These are phyloP conservation scores for Microctenopoma stevenorrisi DNA, from an alignment of 2,797 vertebrate genomes.

Conservation along the genomic window DNA sequence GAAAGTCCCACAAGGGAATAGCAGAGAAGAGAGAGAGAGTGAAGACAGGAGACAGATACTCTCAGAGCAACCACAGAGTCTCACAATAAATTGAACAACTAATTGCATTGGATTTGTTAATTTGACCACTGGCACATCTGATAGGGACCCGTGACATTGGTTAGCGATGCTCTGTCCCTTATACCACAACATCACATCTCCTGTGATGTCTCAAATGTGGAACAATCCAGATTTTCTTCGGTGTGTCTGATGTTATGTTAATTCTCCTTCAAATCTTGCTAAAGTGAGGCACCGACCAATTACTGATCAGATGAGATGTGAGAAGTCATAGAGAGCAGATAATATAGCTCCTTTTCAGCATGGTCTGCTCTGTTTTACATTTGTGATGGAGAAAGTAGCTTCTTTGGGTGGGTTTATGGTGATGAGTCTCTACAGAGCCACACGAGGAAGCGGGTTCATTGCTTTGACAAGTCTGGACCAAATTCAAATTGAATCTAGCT, in stretches of 20 bases:
- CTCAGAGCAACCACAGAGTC: conserved; percentile 48
- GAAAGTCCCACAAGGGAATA: conserved; percentile 69
- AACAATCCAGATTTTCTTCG: conserved; percentile 60
- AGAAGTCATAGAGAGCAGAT: conserved; percentile 39
- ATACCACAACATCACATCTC: conserved; percentile 53
- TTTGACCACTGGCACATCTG: conserved; percentile 72
- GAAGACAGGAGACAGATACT: conserved; percentile 10
- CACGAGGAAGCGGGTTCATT: too few relatives aligned
- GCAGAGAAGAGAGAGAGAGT: conserved; percentile 11
- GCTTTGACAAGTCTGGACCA: not conserved
- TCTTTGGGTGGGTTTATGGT: not conserved
- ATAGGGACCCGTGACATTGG: conserved; percentile 69
- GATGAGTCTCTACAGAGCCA: conserved; percentile 10
- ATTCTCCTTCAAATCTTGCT: conserved; percentile 36
- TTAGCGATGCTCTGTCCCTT: conserved; percentile 63
- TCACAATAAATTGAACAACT: conserved; percentile 69
- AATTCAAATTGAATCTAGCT: not conserved
- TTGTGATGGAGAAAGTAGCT: conserved; percentile 20
- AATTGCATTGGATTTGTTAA: conserved; percentile 78
- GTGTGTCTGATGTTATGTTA: conserved; percentile 53
- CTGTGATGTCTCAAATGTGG: conserved; percentile 62
- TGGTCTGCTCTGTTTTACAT: conserved; percentile 29
- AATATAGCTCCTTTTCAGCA: conserved; percentile 8
- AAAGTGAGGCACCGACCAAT: conserved; percentile 16
- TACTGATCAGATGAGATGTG: conserved; percentile 26